Base-by-base conservation (phyloP, 2,113 vertebrate species). In the Dendrocopos noguchii region DNA sequence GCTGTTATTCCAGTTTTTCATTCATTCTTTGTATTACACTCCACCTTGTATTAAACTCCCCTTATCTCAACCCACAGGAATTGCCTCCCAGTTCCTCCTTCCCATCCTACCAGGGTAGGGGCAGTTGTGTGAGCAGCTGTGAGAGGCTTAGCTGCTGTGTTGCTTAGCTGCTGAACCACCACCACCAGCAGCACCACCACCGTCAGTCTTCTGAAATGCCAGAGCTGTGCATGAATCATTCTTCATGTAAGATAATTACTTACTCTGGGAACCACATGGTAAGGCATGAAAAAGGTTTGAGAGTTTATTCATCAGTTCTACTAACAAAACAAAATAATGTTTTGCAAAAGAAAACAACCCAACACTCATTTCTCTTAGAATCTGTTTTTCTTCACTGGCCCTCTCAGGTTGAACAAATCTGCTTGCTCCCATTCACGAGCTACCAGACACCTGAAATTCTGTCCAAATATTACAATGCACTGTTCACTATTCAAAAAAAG, bases 201-300 rank as follows among this genome's bases (percentile, higher is more conserved):
- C 34, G 34, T 36, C 44, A 53, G 21, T 53, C 56, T 81, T 94
- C 70, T 66, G 59, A 75, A 71, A 79, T 47, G 17, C 8, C 28
- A 93, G 27, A 79, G 27, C 27, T 76, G 29, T 52, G 34, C 22
- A 34, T 31, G 33, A 87, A 28, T 79, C 46, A 31, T 44, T 90
- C 24, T 16, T 84, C 2, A 11, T 71, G 18, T 55, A 47, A 67
- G 44, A 66, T 15, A 87, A 80, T 87, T 52, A 50, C 33, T 90
- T 91, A 80, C 64, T 91, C 61, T 83, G 57, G 39, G 60, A 87
- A 71, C 63, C 73, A 87, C 85, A 96, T 85, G 80, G 88, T 80
- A 95, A 91, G 59, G 56, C 87, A 88, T 65, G 72, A 84, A 85
- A 87, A 34, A 86, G 61, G 95, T 95, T 80, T 80, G 60, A 88